phyloP scores from a whole-genome alignment of 2,888 invertebrate species.

The Caenorhabditis becei region DNA sequence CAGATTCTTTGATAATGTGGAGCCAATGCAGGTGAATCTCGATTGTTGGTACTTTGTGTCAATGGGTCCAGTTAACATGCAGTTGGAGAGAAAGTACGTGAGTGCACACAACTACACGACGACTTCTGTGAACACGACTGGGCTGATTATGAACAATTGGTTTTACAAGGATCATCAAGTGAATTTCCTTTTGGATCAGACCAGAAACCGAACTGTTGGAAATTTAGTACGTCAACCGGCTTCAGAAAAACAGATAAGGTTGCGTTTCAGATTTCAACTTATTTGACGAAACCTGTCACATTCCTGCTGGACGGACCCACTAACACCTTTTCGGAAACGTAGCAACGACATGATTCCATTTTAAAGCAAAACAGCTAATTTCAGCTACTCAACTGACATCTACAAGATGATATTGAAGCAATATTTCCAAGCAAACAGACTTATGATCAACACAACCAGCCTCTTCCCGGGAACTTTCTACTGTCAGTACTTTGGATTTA shows the following conservation, averaged over 20 bases:
- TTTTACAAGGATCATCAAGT: neutral
- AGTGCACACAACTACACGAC: neutral
- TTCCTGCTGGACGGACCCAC: neutral
- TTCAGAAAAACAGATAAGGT: too few relatives aligned
- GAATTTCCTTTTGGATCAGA: neutral
- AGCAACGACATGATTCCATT: too few relatives aligned
- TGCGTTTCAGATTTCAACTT: neutral
- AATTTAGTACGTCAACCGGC: neutral
- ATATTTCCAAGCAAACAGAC: neutral
- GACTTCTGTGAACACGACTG: neutral
- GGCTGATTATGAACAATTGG: conserved; percentile 9
- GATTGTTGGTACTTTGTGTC: conserved; percentile 3
- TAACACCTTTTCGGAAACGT: conserved; percentile 1
- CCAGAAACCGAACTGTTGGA: neutral
- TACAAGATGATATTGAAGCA: neutral
- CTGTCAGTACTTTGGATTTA: conserved; percentile 5
- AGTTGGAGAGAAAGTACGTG: conserved; percentile 1
- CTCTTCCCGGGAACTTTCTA: neutral
- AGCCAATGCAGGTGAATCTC: neutral
- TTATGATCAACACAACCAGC: neutral
- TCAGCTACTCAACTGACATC: neutral
- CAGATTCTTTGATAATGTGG: conserved; percentile 9
- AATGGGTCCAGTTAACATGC: conserved; percentile 13
- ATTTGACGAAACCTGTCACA: neutral
- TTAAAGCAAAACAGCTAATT: neutral